Conservation (phyloP, 2,113 vertebrate species). For the Larimichthys crocea region DNA sequence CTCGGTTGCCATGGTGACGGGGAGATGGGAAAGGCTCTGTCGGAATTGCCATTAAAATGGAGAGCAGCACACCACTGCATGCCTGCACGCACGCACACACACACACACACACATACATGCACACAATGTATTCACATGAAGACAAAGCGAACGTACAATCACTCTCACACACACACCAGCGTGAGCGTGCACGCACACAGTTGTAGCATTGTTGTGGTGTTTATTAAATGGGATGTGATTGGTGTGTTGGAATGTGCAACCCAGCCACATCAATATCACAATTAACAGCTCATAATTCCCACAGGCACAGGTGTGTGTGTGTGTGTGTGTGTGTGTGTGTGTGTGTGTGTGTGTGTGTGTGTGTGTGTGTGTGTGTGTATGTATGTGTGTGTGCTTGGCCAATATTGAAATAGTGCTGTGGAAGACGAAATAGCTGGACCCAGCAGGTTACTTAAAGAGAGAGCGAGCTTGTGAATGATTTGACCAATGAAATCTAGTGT, state of each 20-base stretch:
- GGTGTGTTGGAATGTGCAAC: conserved; percentile 43
- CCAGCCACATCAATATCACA: conserved; percentile 45
- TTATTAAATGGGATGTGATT: conserved; percentile 26
- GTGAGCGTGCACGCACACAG: neutral
- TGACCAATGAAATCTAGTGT: neutral
- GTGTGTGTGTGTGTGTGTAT: no score
- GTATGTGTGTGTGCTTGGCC: conserved; percentile 18
- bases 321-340: conserved; percentile 15
- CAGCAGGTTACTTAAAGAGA: conserved; percentile 10
- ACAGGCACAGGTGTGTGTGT: conserved; percentile 5
- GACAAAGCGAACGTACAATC: conserved; percentile 48
- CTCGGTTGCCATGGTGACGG: conserved; percentile 89
- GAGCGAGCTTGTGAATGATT: neutral
- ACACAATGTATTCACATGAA: conserved; percentile 36
- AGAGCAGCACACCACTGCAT: conserved; percentile 77
- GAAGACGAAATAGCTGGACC: conserved; percentile 18
- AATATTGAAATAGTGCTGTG: conserved; percentile 43
- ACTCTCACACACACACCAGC: conserved; percentile 1
- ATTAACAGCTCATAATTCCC: conserved; percentile 43
- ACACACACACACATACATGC: conserved; percentile 21
- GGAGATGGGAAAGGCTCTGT: conserved; percentile 82
- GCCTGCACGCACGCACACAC: conserved; percentile 70
- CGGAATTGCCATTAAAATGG: conserved; percentile 88
- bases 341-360: conserved; percentile 19
- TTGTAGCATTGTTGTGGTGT: neutral